Conservation (phyloP, 2,888 invertebrate species). For the Athripsodes cinereus region DNA sequence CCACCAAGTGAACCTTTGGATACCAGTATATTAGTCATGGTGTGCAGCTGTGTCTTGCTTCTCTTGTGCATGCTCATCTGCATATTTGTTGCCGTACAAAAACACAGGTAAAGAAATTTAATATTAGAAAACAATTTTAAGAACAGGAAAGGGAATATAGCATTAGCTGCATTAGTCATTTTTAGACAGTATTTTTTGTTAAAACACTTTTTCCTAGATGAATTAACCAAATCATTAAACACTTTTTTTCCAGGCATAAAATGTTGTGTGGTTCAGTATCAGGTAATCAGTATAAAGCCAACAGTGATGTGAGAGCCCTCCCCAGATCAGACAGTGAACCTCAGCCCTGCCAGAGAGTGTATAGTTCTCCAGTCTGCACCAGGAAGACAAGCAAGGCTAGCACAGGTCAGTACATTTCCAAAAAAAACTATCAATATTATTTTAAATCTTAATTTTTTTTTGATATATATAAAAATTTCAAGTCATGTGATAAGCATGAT, state of each 20-base stretch:
- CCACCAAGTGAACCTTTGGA: conserved; percentile 45
- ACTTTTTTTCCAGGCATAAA: conserved; percentile 21
- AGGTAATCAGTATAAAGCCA: conserved; percentile 13
- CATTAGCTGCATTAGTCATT: too few relatives aligned
- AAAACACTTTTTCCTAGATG: too few relatives aligned
- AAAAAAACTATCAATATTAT: too few relatives aligned
- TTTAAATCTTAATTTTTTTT: too few relatives aligned
- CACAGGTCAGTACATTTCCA: conserved; percentile 25
- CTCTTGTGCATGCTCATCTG: conserved; percentile 42
- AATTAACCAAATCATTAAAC: too few relatives aligned
- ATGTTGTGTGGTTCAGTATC: conserved; percentile 22
- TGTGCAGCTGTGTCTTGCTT: conserved; percentile 44
- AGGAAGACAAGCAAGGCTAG: conserved; percentile 36
- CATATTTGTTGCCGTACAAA: conserved; percentile 42
- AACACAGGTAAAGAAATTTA: conserved; percentile 38
- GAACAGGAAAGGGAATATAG: too few relatives aligned
- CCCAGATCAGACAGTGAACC: conserved; percentile 20
- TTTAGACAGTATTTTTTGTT: too few relatives aligned
- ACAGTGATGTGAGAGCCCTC: conserved; percentile 9
- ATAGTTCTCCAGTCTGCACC: conserved; percentile 46
- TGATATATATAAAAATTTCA: too few relatives aligned
- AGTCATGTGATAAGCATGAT: too few relatives aligned
- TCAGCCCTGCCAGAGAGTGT: conserved; percentile 34
- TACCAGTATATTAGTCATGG: conserved; percentile 45
- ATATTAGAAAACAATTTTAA: too few relatives aligned